phyloP scores from a whole-genome alignment of 2,797 vertebrate species.

The Dipus sagitta region DNA sequence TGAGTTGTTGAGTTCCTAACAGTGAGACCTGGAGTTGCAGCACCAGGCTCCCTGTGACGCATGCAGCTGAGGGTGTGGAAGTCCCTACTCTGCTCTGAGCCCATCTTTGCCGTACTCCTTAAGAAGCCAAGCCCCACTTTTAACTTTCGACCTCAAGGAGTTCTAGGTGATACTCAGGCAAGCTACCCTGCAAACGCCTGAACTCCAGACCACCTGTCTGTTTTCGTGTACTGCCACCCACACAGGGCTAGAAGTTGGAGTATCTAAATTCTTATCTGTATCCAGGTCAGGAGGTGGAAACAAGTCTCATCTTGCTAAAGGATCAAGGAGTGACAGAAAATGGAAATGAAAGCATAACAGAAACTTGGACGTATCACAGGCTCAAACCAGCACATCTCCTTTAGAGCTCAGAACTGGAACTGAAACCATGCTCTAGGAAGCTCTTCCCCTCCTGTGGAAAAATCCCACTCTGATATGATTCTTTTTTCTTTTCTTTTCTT shows the following conservation, averaged over 20 bases:
- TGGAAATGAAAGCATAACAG: constrained; percentile 62
- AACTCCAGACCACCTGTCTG: not conserved
- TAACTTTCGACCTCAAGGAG: not conserved
- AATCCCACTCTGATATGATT: not conserved
- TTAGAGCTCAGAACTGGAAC: not conserved
- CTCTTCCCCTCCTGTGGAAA: not conserved
- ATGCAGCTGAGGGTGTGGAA: not conserved
- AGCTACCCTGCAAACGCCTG: not conserved
- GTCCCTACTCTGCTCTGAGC: not conserved
- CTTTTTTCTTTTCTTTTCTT: constrained; percentile 8
- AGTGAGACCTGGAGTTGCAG: not conserved
- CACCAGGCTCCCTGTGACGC: not conserved
- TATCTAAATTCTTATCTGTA: not conserved
- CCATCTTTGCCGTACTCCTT: not conserved
- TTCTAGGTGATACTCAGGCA: not conserved
- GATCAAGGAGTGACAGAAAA: constrained; percentile 54
- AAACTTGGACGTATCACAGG: constrained; percentile 48
- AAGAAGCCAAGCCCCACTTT: not conserved
- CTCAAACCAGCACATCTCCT: constrained; percentile 60
- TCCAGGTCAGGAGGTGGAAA: not conserved
- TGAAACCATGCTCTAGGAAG: constrained; percentile 47
- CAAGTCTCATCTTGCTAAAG: constrained; percentile 44
- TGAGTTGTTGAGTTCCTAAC: not conserved
- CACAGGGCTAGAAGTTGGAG: not conserved
- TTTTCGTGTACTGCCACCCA: fast-evolving